These are phyloP conservation scores for Catharus minimus DNA, from an alignment of 2,113 vertebrate genomes.

Conservation along the genomic window DNA sequence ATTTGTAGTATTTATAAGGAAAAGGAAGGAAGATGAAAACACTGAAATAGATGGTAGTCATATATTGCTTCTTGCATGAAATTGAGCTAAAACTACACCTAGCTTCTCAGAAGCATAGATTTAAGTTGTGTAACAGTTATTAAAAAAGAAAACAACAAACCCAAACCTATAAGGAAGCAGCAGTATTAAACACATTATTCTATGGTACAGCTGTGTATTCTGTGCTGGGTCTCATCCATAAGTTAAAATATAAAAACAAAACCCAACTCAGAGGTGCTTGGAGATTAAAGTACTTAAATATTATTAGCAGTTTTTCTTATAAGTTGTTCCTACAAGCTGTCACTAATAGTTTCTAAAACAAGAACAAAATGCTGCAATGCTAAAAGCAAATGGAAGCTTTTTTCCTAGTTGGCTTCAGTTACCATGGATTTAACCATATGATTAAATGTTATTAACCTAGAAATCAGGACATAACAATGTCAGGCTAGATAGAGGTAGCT, in stretches of 20 bases:
- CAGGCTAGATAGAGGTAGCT: background rate
- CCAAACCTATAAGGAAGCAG: background rate
- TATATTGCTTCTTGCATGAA: background rate
- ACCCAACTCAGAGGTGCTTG: constrained; percentile 6
- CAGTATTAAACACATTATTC: constrained; percentile 44
- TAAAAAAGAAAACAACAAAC: background rate
- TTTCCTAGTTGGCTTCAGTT: background rate
- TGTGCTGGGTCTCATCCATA: constrained; percentile 34
- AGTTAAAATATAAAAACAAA: constrained; percentile 4
- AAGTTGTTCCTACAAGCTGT: background rate
- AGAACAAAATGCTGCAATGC: background rate
- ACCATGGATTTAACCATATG: background rate
- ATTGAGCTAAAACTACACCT: background rate
- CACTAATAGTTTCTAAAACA: background rate
- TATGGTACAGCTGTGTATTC: constrained; percentile 17
- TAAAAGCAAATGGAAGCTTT: background rate
- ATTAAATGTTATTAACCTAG: background rate
- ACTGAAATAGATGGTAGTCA: background rate
- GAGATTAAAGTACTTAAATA: background rate
- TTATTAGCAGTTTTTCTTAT: background rate
- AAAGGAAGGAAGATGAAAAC: background rate
- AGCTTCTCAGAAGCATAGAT: constrained; percentile 6
- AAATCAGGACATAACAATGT: background rate
- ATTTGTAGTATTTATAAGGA: background rate
- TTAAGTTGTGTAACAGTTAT: constrained; percentile 40